Percentiles rank a stretch among this genome's conserved stretches.
Evolutionary conservation across 2,113 vertebrate species (phyloP).

Genomic region (Misgurnus mizolepis): DNA sequence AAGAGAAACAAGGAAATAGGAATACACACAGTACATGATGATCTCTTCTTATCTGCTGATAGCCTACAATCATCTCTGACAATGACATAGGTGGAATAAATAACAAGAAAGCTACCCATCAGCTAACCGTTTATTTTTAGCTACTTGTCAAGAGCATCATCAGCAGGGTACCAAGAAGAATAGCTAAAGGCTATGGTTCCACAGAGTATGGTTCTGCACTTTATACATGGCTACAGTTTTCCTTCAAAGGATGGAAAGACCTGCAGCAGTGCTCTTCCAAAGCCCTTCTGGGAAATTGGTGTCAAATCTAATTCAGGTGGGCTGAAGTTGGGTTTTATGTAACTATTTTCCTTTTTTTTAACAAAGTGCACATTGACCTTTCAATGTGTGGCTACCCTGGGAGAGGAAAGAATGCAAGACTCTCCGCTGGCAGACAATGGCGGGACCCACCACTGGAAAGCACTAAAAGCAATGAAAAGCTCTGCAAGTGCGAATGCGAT

Average conservation of each 20-base stretch:
- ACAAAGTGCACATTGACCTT: conserved; percentile 71
- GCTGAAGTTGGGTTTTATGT: conserved; percentile 28
- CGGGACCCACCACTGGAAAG: conserved; percentile 44
- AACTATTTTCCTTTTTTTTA: conserved; percentile 45
- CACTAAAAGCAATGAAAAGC: conserved; percentile 20
- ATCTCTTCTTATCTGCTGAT: neutral
- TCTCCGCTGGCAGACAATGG: conserved; percentile 47
- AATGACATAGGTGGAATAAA: conserved; percentile 6
- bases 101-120: conserved; percentile 6
- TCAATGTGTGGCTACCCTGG: conserved; percentile 55
- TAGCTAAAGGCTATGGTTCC: conserved; percentile 1
- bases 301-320: conserved; percentile 39
- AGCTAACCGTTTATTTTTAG: conserved; percentile 36
- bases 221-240: conserved; percentile 30
- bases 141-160: neutral
- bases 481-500: conserved; percentile 17
- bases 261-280: conserved; percentile 34
- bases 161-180: neutral
- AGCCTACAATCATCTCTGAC: neutral
- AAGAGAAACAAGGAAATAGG: neutral
- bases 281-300: conserved; percentile 47
- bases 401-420: conserved; percentile 55
- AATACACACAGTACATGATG: neutral
- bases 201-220: conserved; percentile 13
- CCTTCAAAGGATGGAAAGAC: conserved; percentile 27